These are phyloP conservation scores for Nysson spinosus DNA, from an alignment of 2,888 invertebrate genomes.

Conservation along the genomic window DNA sequence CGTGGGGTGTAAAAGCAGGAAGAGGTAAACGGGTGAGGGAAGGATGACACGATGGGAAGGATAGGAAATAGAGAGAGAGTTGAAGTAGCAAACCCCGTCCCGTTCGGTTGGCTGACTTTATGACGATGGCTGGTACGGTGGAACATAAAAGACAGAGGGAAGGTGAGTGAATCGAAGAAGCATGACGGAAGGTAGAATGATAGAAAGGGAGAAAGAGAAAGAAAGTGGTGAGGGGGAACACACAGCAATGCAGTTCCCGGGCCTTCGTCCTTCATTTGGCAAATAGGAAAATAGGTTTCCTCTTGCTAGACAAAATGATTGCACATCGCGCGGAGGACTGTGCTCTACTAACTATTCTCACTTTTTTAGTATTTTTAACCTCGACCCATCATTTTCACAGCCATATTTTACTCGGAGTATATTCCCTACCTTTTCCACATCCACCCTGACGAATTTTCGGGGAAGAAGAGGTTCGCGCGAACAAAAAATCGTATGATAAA, in stretches of 20 bases:
- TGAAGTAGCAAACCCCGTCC: slow-evolving; percentile 60
- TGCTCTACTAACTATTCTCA: neutral
- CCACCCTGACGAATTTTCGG: too few species aligned
- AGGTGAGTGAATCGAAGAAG: slow-evolving; percentile 6
- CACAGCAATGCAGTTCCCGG: slow-evolving; percentile 44
- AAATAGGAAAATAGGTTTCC: slow-evolving; percentile 60
- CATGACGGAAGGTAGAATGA: slow-evolving; percentile 3
- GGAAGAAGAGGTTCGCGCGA: too few species aligned
- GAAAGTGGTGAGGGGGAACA: slow-evolving; percentile 33
- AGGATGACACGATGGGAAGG: slow-evolving; percentile 7
- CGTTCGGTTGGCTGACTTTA: slow-evolving; percentile 74
- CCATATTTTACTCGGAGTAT: too few species aligned
- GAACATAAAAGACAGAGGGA: slow-evolving; percentile 64
- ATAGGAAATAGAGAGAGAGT: slow-evolving; percentile 18
- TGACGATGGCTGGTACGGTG: slow-evolving; percentile 70
- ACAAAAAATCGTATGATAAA: too few species aligned
- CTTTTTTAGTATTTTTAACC: slow-evolving; percentile 7
- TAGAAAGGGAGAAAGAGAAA: slow-evolving; percentile 26
- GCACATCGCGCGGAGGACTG: slow-evolving; percentile 25
- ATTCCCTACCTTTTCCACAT: too few species aligned
- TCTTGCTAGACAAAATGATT: slow-evolving; percentile 39
- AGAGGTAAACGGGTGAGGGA: slow-evolving; percentile 7
- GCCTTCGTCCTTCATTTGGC: slow-evolving; percentile 63
- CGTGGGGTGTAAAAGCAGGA: neutral
- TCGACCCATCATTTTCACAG: neutral